Evolutionary conservation across 2,113 vertebrate genomes (phyloP).

Genomic region (Chaetodon auriga): DNA sequence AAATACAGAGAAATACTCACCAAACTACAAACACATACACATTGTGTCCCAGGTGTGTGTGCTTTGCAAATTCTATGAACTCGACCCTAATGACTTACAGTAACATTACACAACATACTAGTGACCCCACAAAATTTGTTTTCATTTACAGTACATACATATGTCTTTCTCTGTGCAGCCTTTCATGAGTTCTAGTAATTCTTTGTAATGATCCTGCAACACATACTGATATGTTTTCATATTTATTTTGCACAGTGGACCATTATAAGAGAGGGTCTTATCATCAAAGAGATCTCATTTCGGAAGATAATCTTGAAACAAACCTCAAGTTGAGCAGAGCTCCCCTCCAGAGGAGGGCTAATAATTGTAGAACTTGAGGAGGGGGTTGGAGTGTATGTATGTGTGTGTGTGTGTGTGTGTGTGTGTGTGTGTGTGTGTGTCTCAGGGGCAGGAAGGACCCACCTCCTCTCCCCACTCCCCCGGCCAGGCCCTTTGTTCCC

Average conservation of each 20-base stretch:
- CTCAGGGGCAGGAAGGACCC: constrained; percentile 74
- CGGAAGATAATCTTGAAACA: not conserved
- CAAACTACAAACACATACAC: too few relatives aligned
- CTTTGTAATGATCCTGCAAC: not conserved
- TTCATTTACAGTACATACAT: not conserved
- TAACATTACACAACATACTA: not conserved
- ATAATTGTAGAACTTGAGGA: constrained; percentile 29
- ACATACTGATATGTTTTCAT: not conserved
- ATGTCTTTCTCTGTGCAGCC: not conserved
- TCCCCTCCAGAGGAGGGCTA: not conserved
- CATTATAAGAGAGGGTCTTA: not conserved
- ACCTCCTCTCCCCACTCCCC: constrained; percentile 41
- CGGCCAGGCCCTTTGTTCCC: constrained; percentile 85
- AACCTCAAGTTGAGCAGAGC: constrained; percentile 20
- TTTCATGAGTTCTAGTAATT: not conserved
- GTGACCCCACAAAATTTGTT: not conserved
- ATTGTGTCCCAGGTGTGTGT: not conserved
- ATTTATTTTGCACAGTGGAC: not conserved
- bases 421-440: constrained; percentile 36
- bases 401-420: constrained; percentile 31
- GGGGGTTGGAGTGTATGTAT: constrained; percentile 41
- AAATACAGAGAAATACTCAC: not conserved
- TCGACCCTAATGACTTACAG: not conserved
- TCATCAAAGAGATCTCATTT: not conserved
- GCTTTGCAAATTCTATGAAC: not conserved